These are phyloP conservation scores for Agrenia bidenticulata DNA, from an alignment of 2,888 invertebrate species.

Conservation along the genomic window DNA sequence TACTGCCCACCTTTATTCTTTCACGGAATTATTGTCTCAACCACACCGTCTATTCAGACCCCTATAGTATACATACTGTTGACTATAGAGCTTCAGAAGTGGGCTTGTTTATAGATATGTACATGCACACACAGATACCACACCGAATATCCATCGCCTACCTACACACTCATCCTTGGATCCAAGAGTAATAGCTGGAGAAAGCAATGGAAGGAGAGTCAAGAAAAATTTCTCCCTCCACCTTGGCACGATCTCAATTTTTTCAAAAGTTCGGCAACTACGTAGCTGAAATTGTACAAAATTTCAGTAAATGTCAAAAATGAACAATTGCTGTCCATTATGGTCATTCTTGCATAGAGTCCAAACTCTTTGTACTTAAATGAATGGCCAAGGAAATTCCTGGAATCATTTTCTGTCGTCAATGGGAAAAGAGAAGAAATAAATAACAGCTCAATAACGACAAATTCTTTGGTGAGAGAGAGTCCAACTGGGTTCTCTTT, in stretches of 20 bases:
- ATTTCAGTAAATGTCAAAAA: slow-evolving; percentile 53
- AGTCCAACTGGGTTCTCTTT: slow-evolving; percentile 19
- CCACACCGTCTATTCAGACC: too few relatives aligned
- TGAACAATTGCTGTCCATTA: slow-evolving; percentile 53
- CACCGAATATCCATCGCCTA: too few relatives aligned
- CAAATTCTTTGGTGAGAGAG: slow-evolving; percentile 41
- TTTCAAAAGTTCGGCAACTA: slow-evolving; percentile 48
- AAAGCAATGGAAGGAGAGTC: background rate
- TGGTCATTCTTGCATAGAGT: slow-evolving; percentile 53
- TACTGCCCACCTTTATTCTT: slow-evolving; percentile 4
- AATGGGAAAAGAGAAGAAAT: slow-evolving; percentile 52
- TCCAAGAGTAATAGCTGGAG: slow-evolving; percentile 1
- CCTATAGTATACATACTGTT: too few relatives aligned
- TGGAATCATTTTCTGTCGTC: slow-evolving; percentile 52
- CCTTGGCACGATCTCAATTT: slow-evolving; percentile 52
- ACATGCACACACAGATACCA: too few relatives aligned
- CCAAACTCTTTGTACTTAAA: slow-evolving; percentile 44
- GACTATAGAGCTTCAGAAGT: too few relatives aligned
- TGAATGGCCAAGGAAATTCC: slow-evolving; percentile 48
- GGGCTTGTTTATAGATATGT: too few relatives aligned
- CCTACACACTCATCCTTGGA: too few relatives aligned
- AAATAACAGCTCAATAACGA: slow-evolving; percentile 52
- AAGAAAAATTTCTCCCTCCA: slow-evolving; percentile 48
- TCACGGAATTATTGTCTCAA: slow-evolving; percentile 3
- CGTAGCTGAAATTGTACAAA: slow-evolving; percentile 50